Conservation (phyloP, 2,797 vertebrate species). For the Neopelma chrysocephalum region DNA sequence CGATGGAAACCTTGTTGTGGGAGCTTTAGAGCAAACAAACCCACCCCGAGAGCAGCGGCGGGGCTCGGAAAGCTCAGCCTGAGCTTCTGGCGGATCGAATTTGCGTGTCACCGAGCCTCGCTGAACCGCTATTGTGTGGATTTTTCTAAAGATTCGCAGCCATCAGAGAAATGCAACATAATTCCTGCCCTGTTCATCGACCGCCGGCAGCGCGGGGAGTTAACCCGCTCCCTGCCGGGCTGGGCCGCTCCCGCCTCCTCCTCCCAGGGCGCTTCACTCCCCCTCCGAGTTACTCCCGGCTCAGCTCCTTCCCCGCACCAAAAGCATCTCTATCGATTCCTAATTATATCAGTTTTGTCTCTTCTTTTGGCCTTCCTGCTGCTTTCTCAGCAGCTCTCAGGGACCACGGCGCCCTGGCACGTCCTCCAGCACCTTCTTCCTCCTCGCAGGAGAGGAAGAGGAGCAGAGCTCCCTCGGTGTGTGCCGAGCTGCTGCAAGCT, state of each 20-base stretch:
- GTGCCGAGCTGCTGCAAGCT: neutral
- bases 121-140: neutral
- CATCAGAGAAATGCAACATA: neutral
- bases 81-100: neutral
- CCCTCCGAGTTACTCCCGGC: constrained; percentile 3
- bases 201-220: neutral
- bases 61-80: neutral
- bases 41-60: neutral
- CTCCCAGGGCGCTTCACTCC: neutral
- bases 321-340: constrained; percentile 17
- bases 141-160: neutral
- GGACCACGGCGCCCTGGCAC: neutral
- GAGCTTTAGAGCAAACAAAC: neutral
- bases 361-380: neutral
- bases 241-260: neutral
- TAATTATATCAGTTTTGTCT: neutral
- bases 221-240: neutral
- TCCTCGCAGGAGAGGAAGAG: neutral
- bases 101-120: neutral
- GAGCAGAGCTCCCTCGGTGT: neutral
- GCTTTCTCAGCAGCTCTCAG: neutral
- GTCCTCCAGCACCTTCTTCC: neutral
- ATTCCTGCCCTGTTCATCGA: constrained; percentile 8
- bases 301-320: neutral
- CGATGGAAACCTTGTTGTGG: neutral